phyloP scores from a whole-genome alignment of 2,888 invertebrate species.

The Prosopocoilus inquinatus region DNA sequence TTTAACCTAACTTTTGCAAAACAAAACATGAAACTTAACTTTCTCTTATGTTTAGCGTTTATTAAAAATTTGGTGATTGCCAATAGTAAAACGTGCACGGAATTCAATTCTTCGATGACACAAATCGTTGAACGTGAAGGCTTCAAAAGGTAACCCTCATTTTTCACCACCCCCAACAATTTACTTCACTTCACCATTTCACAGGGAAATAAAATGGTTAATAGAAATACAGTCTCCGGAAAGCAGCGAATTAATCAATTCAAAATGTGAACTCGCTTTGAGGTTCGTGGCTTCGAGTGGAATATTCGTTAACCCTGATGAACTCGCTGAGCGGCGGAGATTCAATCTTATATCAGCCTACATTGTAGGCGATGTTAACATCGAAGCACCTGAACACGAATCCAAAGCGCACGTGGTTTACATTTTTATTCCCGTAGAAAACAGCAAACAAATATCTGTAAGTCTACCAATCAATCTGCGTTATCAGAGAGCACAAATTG shows the following conservation, averaged over 20 bases:
- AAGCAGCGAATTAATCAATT: conserved; percentile 28
- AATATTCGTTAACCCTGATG: conserved; percentile 51
- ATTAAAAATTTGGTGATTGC: too few species aligned
- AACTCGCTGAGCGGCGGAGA: conserved; percentile 47
- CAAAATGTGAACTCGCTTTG: conserved; percentile 42
- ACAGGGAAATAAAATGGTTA: conserved; percentile 50
- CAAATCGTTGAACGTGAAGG: conserved; percentile 52
- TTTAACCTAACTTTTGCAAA: too few species aligned
- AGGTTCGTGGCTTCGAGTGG: conserved; percentile 44
- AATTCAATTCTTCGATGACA: conserved; percentile 43
- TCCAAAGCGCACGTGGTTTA: conserved; percentile 43
- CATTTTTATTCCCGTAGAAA: conserved; percentile 41
- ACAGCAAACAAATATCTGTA: conserved; percentile 39
- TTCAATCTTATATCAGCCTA: conserved; percentile 39
- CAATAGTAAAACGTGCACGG: conserved; percentile 32
- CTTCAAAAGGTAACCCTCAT: conserved; percentile 48
- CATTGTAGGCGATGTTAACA: conserved; percentile 46
- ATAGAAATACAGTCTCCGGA: conserved; percentile 44
- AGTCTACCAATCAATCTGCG: conserved; percentile 52
- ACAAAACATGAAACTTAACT: too few species aligned
- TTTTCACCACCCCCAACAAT: neutral
- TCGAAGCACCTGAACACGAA: conserved; percentile 48
- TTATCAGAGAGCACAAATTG: conserved; percentile 51
- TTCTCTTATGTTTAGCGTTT: too few species aligned
- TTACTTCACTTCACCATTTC: conserved; percentile 21